Base-by-base conservation (phyloP, 2,888 invertebrate species). In the Nowickia ferox region DNA sequence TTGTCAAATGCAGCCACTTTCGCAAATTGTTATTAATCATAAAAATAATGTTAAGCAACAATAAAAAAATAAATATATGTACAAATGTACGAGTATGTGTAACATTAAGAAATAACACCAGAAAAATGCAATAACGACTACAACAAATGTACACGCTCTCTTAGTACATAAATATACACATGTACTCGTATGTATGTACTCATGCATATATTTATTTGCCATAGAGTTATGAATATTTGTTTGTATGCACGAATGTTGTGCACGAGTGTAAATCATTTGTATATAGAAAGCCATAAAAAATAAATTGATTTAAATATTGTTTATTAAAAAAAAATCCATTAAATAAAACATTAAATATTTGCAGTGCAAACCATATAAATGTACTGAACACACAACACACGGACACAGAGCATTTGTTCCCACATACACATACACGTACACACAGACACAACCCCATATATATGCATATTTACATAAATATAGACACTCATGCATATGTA, bases 1-100 rank as follows among this genome's bases (percentile, higher is more conserved):
- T 78, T 84, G 83, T 78, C 83, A 84, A 84, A 84, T 84, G 83
- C 81, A 81, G 65, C 40, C 53, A 77, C 77, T 84, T 84, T 83
- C 59, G 77, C 59, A 84, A 84, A 78, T 84, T 63, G 59, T 71
- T 82, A 57, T 46, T 53, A 77, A 69, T 30, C 30, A 30, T 48
- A 75, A 81, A 68, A 53, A 59, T 10, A 61, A 71, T 63, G 30
- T 42, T 72, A 72, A 59, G 68, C 57, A 68, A 68, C 17, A 71
- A 61, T 6, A 63, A 78, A 15, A 53, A 19, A 65, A 30, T 19
- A 46, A 15, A 65, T 19, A 15, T 19, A 19, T 6, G 6, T 30
- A 30, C 6, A 6, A 6, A 30, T n/a, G 38, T 15, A 65, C 8
- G 15, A 9, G 22, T n/a, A 15, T 40, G 40, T 9, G 13, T 42